Percentiles rank a stretch among this genome's conserved stretches.
phyloP scores from a whole-genome alignment of 2,888 invertebrate genomes.

The Eugnorisma glareosa region DNA sequence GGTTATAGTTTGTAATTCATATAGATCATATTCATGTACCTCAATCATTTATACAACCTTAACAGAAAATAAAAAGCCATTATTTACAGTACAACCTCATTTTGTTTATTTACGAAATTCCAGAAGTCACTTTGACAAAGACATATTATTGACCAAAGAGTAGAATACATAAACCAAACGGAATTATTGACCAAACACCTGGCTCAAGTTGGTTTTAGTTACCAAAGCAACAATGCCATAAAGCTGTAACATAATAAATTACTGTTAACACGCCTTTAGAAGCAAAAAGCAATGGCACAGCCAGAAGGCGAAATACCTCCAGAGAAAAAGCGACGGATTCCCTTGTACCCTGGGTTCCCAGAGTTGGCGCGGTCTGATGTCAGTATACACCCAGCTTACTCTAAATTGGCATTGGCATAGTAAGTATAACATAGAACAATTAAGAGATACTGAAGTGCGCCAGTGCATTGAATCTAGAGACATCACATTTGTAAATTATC shows the following conservation, averaged over 20 bases:
- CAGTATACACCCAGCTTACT: constrained; percentile 92
- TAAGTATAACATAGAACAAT: constrained; percentile 82
- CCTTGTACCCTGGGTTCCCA: constrained; percentile 87
- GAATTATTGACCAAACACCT: constrained; percentile 51
- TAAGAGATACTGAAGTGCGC: not conserved
- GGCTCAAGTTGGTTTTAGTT: constrained; percentile 39
- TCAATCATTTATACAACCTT: constrained; percentile 25
- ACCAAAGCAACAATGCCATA: constrained; percentile 60
- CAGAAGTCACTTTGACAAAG: constrained; percentile 27
- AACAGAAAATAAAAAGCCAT: constrained; percentile 40
- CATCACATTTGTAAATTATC: not conserved
- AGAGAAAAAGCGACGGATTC: constrained; percentile 74
- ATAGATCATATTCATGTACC: constrained; percentile 22
- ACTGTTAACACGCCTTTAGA: constrained; percentile 2
- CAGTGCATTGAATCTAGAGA: not conserved
- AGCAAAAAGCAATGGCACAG: constrained; percentile 33
- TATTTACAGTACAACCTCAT: constrained; percentile 46
- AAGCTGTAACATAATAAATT: constrained; percentile 31
- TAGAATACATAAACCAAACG: no score
- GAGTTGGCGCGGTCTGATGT: constrained; percentile 91
- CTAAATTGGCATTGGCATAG: constrained; percentile 91
- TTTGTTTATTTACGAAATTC: constrained; percentile 30
- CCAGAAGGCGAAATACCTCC: constrained; percentile 39
- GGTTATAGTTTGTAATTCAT: constrained; percentile 18
- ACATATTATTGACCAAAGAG: constrained; percentile 32